These are phyloP conservation scores for Poeciliopsis prolifica DNA, from an alignment of 2,113 vertebrate genomes.

Conservation along the genomic window DNA sequence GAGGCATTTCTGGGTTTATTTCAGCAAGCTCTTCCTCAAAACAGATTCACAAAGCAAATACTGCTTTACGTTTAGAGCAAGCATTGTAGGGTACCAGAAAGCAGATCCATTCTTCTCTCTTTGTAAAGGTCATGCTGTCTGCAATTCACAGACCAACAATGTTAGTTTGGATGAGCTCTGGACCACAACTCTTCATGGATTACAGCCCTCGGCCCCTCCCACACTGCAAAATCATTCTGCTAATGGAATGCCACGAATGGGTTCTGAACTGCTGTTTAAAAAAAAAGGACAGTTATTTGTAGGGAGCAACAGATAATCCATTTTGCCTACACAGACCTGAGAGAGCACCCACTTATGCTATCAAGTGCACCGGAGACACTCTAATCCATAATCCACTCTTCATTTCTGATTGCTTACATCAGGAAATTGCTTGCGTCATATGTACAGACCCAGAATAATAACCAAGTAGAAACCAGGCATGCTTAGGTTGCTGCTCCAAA, in stretches of 20 bases:
- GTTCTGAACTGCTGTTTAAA: slow-evolving; percentile 50
- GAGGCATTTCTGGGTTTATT: slow-evolving; percentile 55
- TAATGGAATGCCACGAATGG: slow-evolving; percentile 68
- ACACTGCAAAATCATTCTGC: slow-evolving; percentile 61
- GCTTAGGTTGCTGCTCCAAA: slow-evolving; percentile 31
- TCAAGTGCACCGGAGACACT: slow-evolving; percentile 70
- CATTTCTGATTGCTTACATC: slow-evolving; percentile 77
- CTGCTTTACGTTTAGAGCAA: slow-evolving; percentile 28
- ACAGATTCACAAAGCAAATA: slow-evolving; percentile 53
- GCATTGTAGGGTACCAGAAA: slow-evolving; percentile 31
- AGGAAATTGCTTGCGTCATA: slow-evolving; percentile 75
- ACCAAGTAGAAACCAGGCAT: slow-evolving; percentile 57
- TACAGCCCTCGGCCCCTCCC: slow-evolving; percentile 47
- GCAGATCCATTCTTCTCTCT: slow-evolving; percentile 46
- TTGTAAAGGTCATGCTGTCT: slow-evolving; percentile 60
- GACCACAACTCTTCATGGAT: slow-evolving; percentile 58
- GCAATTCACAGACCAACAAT: slow-evolving; percentile 40
- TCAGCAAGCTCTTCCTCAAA: slow-evolving; percentile 23
- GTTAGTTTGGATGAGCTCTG: slow-evolving; percentile 37
- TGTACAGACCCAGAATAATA: slow-evolving; percentile 62
- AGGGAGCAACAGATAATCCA: slow-evolving; percentile 73
- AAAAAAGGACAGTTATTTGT: slow-evolving; percentile 65
- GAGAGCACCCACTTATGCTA: slow-evolving; percentile 72
- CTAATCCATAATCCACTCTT: slow-evolving; percentile 77
- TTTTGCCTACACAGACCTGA: slow-evolving; percentile 72